These are phyloP conservation scores for Spheniscus mendiculus DNA, from an alignment of 2,113 vertebrate genomes.

Conservation along the genomic window DNA sequence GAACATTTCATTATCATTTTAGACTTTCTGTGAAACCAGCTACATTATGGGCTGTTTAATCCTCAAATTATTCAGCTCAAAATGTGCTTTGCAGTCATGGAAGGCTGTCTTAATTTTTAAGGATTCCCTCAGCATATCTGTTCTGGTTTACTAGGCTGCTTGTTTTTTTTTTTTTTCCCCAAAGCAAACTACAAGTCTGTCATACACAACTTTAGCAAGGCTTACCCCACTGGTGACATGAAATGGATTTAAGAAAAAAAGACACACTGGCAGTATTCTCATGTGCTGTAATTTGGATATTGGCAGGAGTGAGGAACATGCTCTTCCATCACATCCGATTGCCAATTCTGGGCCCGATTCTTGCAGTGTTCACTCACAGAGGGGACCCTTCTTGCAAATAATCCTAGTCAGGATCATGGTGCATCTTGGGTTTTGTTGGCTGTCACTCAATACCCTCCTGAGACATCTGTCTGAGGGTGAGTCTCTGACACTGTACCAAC, in stretches of 20 bases:
- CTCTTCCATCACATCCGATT: not conserved
- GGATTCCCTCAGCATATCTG: not conserved
- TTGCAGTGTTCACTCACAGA: not conserved
- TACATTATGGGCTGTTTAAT: slow-evolving; percentile 7
- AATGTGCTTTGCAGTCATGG: slow-evolving; percentile 17
- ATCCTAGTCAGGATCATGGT: not conserved
- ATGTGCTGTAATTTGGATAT: not conserved
- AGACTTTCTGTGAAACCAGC: slow-evolving; percentile 25
- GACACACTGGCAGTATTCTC: not conserved
- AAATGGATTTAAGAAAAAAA: not conserved
- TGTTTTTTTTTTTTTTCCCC: not conserved
- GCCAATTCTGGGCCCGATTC: not conserved
- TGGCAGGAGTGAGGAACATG: not conserved
- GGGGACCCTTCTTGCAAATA: not conserved
- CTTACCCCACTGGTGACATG: not conserved
- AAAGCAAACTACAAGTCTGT: not conserved
- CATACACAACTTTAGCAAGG: not conserved
- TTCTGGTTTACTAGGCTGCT: not conserved
- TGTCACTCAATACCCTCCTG: not conserved
- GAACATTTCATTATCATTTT: slow-evolving; percentile 45
- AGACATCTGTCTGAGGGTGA: not conserved
- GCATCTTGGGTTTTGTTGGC: not conserved
- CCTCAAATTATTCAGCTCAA: slow-evolving; percentile 14
- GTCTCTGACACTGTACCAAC: not conserved
- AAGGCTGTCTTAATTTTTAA: slow-evolving; percentile 27